Conservation (phyloP, 2,888 invertebrate species). For the Spicauda simplicius region DNA sequence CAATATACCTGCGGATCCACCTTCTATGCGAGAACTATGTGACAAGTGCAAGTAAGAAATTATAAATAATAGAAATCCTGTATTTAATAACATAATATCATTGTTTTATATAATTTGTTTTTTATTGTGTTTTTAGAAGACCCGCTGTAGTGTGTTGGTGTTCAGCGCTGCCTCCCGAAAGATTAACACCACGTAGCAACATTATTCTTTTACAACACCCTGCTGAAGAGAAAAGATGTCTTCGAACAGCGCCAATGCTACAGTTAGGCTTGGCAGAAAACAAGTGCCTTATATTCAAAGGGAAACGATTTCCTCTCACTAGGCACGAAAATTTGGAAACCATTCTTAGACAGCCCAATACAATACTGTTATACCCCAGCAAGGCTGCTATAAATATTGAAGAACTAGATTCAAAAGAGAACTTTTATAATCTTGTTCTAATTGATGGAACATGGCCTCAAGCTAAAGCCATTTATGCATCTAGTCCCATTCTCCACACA, state of each 20-base stretch:
- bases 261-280: slow-evolving; percentile 89
- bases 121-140: slow-evolving; percentile 83
- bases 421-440: slow-evolving; percentile 90
- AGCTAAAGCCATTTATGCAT: slow-evolving; percentile 95
- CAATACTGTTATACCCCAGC: slow-evolving; percentile 93
- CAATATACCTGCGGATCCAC: slow-evolving; percentile 91
- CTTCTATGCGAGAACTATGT: slow-evolving; percentile 89
- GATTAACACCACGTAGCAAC: slow-evolving; percentile 87
- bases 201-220: slow-evolving; percentile 96
- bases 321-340: slow-evolving; percentile 87
- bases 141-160: slow-evolving; percentile 97
- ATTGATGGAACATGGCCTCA: slow-evolving; percentile 99
- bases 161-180: slow-evolving; percentile 89
- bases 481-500: slow-evolving; percentile 90
- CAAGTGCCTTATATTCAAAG: slow-evolving; percentile 91
- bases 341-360: slow-evolving; percentile 87
- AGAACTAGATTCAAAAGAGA: slow-evolving; percentile 68
- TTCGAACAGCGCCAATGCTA: slow-evolving; percentile 96
- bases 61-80: not conserved
- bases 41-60: slow-evolving; percentile 88
- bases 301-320: slow-evolving; percentile 92
- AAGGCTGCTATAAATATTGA: slow-evolving; percentile 89
- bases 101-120: not conserved
- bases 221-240: slow-evolving; percentile 94
- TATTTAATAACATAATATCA: no score